Base-by-base conservation (phyloP, 2,888 invertebrate genomes). In the Oxycera nigricornis region DNA sequence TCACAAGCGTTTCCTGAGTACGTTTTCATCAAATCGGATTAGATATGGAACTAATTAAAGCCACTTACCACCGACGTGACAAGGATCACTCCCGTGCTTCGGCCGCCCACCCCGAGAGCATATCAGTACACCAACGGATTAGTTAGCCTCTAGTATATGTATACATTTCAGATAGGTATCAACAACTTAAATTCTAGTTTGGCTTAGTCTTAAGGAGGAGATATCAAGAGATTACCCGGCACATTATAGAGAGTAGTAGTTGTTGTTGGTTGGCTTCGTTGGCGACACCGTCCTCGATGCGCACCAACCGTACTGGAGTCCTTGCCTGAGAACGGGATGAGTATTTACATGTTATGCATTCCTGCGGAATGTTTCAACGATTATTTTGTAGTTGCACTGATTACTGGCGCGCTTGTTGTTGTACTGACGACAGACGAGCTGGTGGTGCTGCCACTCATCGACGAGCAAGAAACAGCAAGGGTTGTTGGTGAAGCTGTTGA, bases 121-220 rank as follows among this genome's bases (percentile, higher is more conserved):
- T 68, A 20, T 55, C 70, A 22, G 55, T 55, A 52, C 55, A 30
- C 17, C 70, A 30, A 55, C 7, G 70, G 70, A 70, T 68, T 70
- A 70, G 52, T 67, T 70, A 70, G 70, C 70, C 70, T 70, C 70
- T 70, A 55, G 65, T 24, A 55, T 52, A 70, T 70, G 65, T 24
- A 55, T 52, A 70, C 70, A 31, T 55, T 70, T 22, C n/a, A 7
- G 39, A 65, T 39, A 24, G 30, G 41, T 65, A 52, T 31, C 55
- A 55, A 31, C 70, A 30, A 31, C 70, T 70, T 70, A 70, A 31
- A 52, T 22, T 6, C 70, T 70, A 70, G 70, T 70, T 70, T 70
- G 70, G 70, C 70, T 70, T 70, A 70, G 55, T 31, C 70, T 70
- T 70, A 70, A 6, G 3, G 31, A 30, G 24, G 31, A 70, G 17